Conservation (phyloP, 2,888 invertebrate genomes). For the Thymelicus acteon region DNA sequence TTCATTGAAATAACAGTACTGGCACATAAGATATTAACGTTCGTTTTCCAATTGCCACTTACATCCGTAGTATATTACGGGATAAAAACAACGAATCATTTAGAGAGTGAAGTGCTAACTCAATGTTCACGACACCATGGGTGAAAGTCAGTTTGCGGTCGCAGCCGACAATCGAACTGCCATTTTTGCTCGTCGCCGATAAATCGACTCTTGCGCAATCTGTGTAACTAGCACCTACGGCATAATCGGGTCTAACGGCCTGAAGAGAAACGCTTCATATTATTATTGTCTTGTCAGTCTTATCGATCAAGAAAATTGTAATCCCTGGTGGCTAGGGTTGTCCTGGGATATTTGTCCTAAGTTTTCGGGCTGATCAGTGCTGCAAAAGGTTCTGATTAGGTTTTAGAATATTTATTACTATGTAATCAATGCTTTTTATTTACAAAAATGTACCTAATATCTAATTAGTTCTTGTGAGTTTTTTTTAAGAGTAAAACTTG, state of each 20-base stretch:
- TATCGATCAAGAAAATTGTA: slow-evolving; percentile 11
- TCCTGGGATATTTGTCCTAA: no score
- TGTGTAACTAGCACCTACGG: slow-evolving; percentile 11
- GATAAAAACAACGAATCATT: slow-evolving; percentile 13
- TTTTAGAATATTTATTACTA: no score
- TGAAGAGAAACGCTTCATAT: neutral
- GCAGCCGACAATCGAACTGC: slow-evolving; percentile 19
- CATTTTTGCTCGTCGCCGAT: slow-evolving; percentile 11
- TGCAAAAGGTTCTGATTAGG: no score
- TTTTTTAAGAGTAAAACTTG: no score
- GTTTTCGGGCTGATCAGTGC: no score
- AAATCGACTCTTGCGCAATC: slow-evolving; percentile 23
- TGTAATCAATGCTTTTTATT: no score
- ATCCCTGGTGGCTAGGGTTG: neutral
- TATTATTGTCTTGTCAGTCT: neutral
- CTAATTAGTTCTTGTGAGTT: no score
- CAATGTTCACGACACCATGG: slow-evolving; percentile 9
- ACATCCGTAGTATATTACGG: no score
- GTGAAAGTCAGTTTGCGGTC: slow-evolving; percentile 24
- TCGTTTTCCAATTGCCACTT: no score
- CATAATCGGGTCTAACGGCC: neutral
- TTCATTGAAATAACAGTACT: no score
- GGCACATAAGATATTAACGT: no score
- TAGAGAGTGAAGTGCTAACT: slow-evolving; percentile 28
- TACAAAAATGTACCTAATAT: no score